Evolutionary conservation across 2,888 invertebrate species (phyloP).

Genomic region (Cremastobaeus sp.): DNA sequence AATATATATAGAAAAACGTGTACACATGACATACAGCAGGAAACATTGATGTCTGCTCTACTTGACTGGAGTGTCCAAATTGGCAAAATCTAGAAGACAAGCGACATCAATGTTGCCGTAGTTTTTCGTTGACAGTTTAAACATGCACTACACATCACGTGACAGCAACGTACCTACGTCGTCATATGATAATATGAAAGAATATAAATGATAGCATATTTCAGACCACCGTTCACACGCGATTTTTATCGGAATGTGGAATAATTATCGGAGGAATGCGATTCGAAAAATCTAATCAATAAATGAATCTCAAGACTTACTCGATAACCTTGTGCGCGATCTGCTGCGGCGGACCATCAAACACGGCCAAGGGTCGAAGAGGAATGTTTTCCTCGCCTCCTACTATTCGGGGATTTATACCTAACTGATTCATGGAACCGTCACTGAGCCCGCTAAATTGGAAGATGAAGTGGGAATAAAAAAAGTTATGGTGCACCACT

Average conservation of each 20-base stretch:
- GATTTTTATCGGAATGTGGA: constrained; percentile 27
- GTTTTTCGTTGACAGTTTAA: constrained; percentile 38
- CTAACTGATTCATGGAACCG: constrained; percentile 73
- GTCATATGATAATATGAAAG: constrained; percentile 36
- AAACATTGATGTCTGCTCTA: constrained; percentile 35
- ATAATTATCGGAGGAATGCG: constrained; percentile 9
- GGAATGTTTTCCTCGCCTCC: constrained; percentile 87
- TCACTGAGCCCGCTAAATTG: constrained; percentile 72
- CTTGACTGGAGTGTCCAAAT: constrained; percentile 12
- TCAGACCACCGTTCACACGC: constrained; percentile 32
- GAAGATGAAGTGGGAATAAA: constrained; percentile 13
- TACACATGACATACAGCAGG: constrained; percentile 27
- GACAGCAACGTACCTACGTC: constrained; percentile 48
- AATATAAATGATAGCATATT: constrained; percentile 32
- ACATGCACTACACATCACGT: constrained; percentile 68
- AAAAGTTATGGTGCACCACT: background rate
- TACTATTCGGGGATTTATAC: constrained; percentile 69
- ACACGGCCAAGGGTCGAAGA: constrained; percentile 84
- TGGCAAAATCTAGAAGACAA: constrained; percentile 4
- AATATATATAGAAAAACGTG: constrained; percentile 25
- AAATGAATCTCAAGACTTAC: constrained; percentile 80
- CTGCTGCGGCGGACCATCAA: constrained; percentile 75
- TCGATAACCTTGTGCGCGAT: constrained; percentile 85
- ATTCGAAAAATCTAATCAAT: constrained; percentile 24
- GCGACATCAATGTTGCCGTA: constrained; percentile 31